These are phyloP conservation scores for Proteles cristata DNA, from an alignment of 2,113 vertebrate genomes.

Conservation along the genomic window DNA sequence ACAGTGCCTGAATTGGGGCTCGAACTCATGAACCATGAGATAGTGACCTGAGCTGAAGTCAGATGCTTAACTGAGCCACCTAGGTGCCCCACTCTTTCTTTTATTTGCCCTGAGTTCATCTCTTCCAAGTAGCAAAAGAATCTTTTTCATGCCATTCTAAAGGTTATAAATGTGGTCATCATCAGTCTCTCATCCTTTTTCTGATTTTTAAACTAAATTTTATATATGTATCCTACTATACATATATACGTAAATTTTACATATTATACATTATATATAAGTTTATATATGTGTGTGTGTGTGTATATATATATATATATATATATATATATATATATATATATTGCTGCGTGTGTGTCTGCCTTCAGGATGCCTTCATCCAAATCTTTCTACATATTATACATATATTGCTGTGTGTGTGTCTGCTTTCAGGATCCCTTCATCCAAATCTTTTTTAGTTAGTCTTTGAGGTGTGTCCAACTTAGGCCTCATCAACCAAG, in stretches of 20 bases:
- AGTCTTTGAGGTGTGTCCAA: not conserved
- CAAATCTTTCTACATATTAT: too few relatives aligned
- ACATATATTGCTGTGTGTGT: not conserved
- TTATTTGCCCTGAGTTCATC: not conserved
- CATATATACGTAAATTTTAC: not conserved
- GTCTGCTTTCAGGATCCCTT: not conserved
- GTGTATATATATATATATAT: too few relatives aligned
- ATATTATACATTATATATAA: not conserved
- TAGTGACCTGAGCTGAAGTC: too few relatives aligned
- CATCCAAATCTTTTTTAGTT: not conserved
- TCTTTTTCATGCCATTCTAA: not conserved
- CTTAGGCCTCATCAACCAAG: not conserved
- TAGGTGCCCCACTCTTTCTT: not conserved
- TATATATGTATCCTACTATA: not conserved
- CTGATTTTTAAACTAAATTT: not conserved
- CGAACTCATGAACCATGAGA: too few relatives aligned
- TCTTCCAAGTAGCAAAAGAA: not conserved
- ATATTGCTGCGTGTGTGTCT: too few relatives aligned
- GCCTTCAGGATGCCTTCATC: too few relatives aligned
- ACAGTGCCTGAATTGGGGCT: too few relatives aligned
- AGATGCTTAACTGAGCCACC: too few relatives aligned
- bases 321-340: too few relatives aligned
- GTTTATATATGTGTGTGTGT: not conserved
- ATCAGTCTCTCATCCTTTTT: not conserved
- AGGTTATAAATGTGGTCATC: not conserved